phyloP scores from a whole-genome alignment of 2,797 vertebrate genomes.

The Allobates femoralis region DNA sequence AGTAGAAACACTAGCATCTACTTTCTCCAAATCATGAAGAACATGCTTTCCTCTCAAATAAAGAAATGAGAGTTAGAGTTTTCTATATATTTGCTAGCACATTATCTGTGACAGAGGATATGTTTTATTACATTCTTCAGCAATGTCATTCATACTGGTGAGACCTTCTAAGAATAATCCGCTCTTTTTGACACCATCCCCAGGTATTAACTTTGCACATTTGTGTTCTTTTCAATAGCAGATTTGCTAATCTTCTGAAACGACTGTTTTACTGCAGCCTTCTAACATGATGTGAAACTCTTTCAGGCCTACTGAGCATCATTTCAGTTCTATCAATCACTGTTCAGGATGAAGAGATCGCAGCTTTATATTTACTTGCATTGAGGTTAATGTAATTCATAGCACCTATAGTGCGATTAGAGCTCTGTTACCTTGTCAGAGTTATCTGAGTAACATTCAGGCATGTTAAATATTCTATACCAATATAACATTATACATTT shows the following conservation, averaged over 20 bases:
- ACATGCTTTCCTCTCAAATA: background rate
- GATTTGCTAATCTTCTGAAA: conserved; percentile 31
- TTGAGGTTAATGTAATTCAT: conserved; percentile 48
- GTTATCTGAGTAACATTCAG: conserved; percentile 9
- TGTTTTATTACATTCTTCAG: background rate
- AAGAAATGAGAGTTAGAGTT: background rate
- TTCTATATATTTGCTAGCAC: background rate
- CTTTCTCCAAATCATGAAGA: background rate
- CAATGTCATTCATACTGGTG: background rate
- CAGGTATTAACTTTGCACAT: background rate
- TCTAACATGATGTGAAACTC: conserved; percentile 17
- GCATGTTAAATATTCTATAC: background rate
- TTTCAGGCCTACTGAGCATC: conserved; percentile 3
- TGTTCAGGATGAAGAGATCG: conserved; percentile 25
- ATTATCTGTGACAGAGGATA: background rate
- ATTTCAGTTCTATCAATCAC: conserved; percentile 46
- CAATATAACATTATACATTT: conserved; percentile 10
- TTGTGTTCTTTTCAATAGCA: background rate
- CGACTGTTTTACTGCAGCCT: conserved; percentile 15
- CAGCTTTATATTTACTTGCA: conserved; percentile 42
- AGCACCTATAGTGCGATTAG: conserved; percentile 11
- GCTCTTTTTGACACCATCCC: background rate
- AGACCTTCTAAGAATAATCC: background rate
- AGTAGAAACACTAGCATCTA: background rate
- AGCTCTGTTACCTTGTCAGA: conserved; percentile 15